Evolutionary conservation across 2,888 invertebrate species (phyloP).

Genomic region (Chirona hameri): DNA sequence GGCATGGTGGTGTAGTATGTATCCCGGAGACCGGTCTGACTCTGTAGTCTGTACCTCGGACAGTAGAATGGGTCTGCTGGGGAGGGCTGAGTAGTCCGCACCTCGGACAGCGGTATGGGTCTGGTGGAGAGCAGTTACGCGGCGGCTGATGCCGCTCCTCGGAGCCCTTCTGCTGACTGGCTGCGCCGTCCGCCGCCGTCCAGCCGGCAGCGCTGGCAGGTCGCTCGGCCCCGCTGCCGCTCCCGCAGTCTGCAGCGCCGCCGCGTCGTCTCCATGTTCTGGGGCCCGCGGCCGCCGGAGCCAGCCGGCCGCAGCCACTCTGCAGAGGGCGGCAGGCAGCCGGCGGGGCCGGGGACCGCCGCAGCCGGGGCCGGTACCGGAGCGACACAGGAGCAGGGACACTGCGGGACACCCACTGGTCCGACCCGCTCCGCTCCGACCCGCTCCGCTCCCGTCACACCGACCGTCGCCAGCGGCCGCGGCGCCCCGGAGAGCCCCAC

Average conservation of each 20-base stretch:
- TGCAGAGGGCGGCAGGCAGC: not conserved
- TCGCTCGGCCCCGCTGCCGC: not conserved
- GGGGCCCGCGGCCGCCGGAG: slow-evolving; percentile 26
- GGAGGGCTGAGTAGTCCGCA: too few species aligned
- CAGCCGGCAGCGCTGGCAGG: not conserved
- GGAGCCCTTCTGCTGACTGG: not conserved
- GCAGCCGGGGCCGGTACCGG: not conserved
- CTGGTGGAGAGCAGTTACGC: slow-evolving; percentile 11
- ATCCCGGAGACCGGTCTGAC: not conserved
- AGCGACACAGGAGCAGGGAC: too few species aligned
- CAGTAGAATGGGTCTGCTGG: too few species aligned
- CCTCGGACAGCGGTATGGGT: not conserved
- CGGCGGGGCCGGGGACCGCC: not conserved
- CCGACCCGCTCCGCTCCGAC: too few species aligned
- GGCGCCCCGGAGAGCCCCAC: too few species aligned
- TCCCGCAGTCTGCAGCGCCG: slow-evolving; percentile 5
- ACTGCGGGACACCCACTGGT: not conserved
- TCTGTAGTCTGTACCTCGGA: not conserved
- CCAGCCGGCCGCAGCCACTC: slow-evolving; percentile 9
- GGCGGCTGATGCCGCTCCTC: not conserved
- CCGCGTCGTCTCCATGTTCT: slow-evolving; percentile 22
- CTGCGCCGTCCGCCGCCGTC: not conserved
- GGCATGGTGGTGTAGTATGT: too few species aligned
- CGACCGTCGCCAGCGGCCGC: not conserved
- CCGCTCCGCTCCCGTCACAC: not conserved